phyloP scores from a whole-genome alignment of 53 echinoderm and acorn worm species.

The Echinometra lucunter region DNA sequence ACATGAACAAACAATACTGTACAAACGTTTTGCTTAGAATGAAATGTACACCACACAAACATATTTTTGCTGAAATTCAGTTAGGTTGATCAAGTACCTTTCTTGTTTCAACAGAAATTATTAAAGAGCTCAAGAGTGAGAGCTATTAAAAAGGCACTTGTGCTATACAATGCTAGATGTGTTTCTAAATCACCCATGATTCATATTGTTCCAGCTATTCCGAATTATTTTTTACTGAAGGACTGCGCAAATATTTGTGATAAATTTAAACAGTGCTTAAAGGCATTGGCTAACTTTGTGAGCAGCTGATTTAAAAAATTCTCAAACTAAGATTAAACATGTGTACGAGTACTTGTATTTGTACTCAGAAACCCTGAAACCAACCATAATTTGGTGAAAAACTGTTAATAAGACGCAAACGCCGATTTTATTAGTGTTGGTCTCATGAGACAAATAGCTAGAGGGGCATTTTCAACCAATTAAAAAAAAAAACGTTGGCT shows the following conservation, averaged over 20 bases:
- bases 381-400: too few species aligned
- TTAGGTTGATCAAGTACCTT: not conserved
- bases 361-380: too few species aligned
- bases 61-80: not conserved
- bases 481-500: too few species aligned
- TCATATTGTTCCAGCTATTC: not conserved
- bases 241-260: not conserved
- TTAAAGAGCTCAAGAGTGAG: not conserved
- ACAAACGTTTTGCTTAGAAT: conserved; percentile 36
- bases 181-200: not conserved
- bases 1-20: conserved; percentile 56
- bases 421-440: too few species aligned
- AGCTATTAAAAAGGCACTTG: not conserved
- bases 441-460: too few species aligned
- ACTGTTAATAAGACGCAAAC: too few species aligned
- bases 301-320: too few species aligned
- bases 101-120: not conserved
- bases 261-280: not conserved
- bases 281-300: too few species aligned
- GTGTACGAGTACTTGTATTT: too few species aligned
- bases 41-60: conserved; percentile 58
- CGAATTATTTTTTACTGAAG: too few species aligned
- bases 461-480: too few species aligned
- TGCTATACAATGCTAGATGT: not conserved
- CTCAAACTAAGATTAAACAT: too few species aligned